phyloP scores from a whole-genome alignment of 2,797 vertebrate genomes.

The Caiman crocodilus region DNA sequence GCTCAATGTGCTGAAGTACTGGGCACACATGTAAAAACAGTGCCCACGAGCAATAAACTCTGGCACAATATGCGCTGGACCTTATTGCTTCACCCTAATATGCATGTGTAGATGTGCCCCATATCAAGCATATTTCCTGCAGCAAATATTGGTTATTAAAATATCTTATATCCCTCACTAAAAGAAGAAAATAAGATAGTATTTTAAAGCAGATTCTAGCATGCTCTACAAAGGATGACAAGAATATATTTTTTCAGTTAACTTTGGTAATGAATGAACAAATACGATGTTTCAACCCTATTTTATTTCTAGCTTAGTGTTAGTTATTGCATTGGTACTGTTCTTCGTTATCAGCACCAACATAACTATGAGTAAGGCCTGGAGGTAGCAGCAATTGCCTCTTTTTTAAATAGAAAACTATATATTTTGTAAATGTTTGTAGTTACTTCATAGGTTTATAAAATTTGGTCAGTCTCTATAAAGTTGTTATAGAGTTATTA shows the following conservation, averaged over 20 bases:
- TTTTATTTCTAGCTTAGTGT: constrained; percentile 20
- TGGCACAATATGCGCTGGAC: no score
- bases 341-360: constrained; percentile 1
- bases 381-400: not conserved
- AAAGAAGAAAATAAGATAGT: not conserved
- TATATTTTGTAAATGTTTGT: not conserved
- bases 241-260: not conserved
- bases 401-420: not conserved
- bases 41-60: no score
- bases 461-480: not conserved
- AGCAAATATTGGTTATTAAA: not conserved
- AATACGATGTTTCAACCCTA: not conserved
- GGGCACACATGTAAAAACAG: no score
- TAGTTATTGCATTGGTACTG: constrained; percentile 9
- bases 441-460: not conserved
- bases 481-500: constrained; percentile 5
- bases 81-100: no score
- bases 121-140: not conserved
- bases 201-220: not conserved
- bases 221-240: not conserved
- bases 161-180: not conserved
- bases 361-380: not conserved
- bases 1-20: no score
- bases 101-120: no score
- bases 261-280: not conserved